Evolutionary conservation across 1,140 invertebrate species (phyloP), one percentile per base, ranked within the genome.

Genomic region (Nautilus pompilius): DNA sequence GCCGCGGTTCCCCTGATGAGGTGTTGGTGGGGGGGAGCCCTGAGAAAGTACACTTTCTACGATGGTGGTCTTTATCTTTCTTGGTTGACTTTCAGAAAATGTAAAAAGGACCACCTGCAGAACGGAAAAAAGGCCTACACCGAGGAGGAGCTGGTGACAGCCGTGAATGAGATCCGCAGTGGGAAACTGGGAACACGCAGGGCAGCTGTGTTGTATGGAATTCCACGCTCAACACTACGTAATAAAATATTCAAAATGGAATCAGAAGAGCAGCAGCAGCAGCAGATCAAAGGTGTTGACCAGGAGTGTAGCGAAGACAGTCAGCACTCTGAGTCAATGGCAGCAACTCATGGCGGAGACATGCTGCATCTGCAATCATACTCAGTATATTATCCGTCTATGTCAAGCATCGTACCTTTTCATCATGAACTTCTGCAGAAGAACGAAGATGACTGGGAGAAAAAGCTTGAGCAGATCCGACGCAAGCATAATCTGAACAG

Each of bases 141-240:
- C 28, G 92, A 96, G 75, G 91, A 95, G 74, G 94, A 96, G 79
- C 86, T 97, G 8, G 90, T 92, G 73, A 90, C 90, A 17, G 94
- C 94, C 8, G 86, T 98, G 48, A 86, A 91, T 65, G 95, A 97
- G 81, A 96, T 98, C 74, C 90, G 95, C 78, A 91, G 89, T 76
- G 94, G 93, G 5, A 92, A 93, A 78, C 85, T 98, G 61, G 95
- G 93, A 53, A 96, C 93, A 1, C 84, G 95, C 33, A 87, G 95
- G 63, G 94, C 95, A 0, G 92, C 95, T 34, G 93, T 93, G 30
- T 90, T 96, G 65, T 98, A 98, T 81, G 93, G 94, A 62, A 96
- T 98, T 78, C 95, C 95, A 4, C 87, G 95, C 58, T 96, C 95
- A 58, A 97, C 95, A 2, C 86, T 98, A 5, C 87, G 95, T 46